Percentiles rank a stretch among this genome's conserved stretches.
Evolutionary conservation across 2,797 vertebrate species (phyloP).

Genomic region (Sebastes diploproa): DNA sequence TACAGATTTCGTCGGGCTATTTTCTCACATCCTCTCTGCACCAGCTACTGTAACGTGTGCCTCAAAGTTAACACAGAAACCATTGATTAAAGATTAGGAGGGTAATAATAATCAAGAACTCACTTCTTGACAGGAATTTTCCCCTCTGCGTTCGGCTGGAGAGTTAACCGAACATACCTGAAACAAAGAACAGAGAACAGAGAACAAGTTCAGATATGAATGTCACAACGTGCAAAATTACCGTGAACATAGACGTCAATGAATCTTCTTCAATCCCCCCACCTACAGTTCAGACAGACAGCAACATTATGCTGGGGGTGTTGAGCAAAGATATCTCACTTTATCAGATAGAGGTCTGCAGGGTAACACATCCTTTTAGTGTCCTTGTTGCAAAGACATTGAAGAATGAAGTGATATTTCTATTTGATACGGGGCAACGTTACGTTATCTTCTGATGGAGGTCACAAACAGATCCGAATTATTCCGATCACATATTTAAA

Average conservation of each 20-base stretch:
- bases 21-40: slow-evolving; percentile 37
- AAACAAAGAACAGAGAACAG: slow-evolving; percentile 11
- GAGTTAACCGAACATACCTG: slow-evolving; percentile 89
- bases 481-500: background rate
- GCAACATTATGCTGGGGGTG: too few relatives aligned
- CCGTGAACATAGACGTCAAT: background rate
- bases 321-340: too few relatives aligned
- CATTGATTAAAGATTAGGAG: slow-evolving; percentile 5
- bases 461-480: background rate
- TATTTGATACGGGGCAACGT: too few relatives aligned
- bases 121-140: slow-evolving; percentile 98
- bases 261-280: background rate
- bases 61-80: background rate
- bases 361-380: background rate
- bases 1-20: slow-evolving; percentile 56
- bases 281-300: too few relatives aligned
- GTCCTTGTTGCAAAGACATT: background rate
- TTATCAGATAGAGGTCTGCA: background rate
- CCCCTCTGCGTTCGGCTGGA: slow-evolving; percentile 93
- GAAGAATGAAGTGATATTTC: background rate
- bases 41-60: slow-evolving; percentile 7
- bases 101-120: slow-evolving; percentile 58
- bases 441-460: background rate
- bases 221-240: background rate
- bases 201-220: background rate